Conservation (phyloP, 2,797 vertebrate species). For the Cryptoprocta ferox region DNA sequence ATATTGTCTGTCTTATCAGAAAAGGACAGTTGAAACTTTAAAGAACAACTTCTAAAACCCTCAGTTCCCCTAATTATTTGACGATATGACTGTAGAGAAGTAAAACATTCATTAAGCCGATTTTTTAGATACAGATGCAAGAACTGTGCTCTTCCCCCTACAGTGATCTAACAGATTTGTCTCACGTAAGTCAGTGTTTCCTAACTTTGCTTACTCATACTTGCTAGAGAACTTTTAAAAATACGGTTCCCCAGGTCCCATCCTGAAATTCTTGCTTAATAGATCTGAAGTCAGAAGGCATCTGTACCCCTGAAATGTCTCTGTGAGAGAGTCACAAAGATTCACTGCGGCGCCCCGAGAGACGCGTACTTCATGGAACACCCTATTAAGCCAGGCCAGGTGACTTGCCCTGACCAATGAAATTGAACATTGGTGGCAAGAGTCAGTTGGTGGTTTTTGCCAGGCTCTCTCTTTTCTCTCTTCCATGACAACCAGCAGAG, state of each 20-base stretch:
- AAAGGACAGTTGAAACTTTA: background rate
- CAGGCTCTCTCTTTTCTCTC: background rate
- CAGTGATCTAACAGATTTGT: background rate
- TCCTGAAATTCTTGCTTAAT: background rate
- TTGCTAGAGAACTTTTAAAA: slow-evolving; percentile 37
- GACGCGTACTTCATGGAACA: background rate
- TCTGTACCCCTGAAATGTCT: background rate
- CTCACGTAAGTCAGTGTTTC: background rate
- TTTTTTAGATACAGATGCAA: slow-evolving; percentile 4
- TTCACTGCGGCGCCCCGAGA: background rate
- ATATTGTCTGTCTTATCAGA: background rate
- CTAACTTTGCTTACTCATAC: background rate
- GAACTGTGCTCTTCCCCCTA: background rate
- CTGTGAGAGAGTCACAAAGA: background rate
- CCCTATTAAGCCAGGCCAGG: background rate
- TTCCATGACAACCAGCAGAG: background rate
- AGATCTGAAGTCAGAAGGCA: background rate
- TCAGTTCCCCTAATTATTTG: background rate
- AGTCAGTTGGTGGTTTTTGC: background rate
- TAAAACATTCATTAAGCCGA: background rate
- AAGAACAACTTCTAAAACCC: background rate
- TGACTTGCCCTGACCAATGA: background rate
- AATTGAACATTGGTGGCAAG: background rate
- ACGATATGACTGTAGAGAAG: background rate
- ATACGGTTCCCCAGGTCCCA: background rate